These are phyloP conservation scores for Streptopelia turtur DNA, from an alignment of 2,797 vertebrate species.

Conservation along the genomic window DNA sequence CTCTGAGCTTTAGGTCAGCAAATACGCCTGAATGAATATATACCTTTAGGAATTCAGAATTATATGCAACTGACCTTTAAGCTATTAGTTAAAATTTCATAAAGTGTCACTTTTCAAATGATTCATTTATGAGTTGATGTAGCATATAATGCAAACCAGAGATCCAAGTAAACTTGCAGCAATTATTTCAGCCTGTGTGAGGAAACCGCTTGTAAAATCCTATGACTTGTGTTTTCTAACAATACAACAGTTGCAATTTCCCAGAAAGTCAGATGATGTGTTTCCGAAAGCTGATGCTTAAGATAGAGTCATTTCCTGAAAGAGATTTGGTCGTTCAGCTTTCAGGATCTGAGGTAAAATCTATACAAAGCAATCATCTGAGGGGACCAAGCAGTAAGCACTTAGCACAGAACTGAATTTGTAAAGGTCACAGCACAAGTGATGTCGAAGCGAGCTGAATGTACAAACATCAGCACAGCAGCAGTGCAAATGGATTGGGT, in stretches of 20 bases:
- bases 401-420: not conserved
- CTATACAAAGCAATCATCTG: not conserved
- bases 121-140: not conserved
- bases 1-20: not conserved
- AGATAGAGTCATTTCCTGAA: constrained; percentile 15
- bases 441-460: not conserved
- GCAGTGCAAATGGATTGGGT: accelerated
- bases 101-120: not conserved
- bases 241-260: not conserved
- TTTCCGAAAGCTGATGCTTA: not conserved
- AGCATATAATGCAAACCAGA: not conserved
- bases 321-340: not conserved
- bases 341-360: constrained; percentile 2
- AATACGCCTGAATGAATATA: not conserved
- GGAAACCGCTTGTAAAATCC: not conserved
- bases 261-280: constrained; percentile 25
- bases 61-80: not conserved
- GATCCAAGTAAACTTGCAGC: not conserved
- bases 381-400: not conserved
- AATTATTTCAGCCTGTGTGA: not conserved
- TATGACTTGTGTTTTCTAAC: not conserved
- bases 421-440: not conserved
- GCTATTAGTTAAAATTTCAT: not conserved
- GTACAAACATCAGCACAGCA: accelerated
- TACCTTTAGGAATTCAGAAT: not conserved